These are phyloP conservation scores for Drosophila multiciliata DNA, from an alignment of 2,888 invertebrate species.

Conservation along the genomic window DNA sequence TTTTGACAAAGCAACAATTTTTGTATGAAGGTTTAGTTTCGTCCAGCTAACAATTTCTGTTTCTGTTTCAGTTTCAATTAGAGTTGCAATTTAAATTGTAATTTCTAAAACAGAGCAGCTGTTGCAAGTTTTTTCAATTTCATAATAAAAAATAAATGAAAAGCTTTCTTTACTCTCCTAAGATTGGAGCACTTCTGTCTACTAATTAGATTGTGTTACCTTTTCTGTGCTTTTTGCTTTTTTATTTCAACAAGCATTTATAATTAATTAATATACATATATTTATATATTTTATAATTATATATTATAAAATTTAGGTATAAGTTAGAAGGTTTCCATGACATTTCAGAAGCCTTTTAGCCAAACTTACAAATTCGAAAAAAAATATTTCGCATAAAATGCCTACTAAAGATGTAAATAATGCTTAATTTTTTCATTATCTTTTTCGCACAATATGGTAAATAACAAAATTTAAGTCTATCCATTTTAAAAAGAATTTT, in stretches of 20 bases:
- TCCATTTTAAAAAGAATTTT: not conserved
- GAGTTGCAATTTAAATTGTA: constrained; percentile 35
- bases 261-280: no score
- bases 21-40: constrained; percentile 20
- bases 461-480: not conserved
- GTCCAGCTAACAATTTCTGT: constrained; percentile 12
- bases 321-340: not conserved
- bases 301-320: not conserved
- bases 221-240: no score
- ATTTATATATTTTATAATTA: no score
- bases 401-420: not conserved
- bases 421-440: not conserved
- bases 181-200: no score
- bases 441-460: not conserved
- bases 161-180: not conserved
- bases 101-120: constrained; percentile 33
- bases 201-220: no score
- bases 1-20: constrained; percentile 29
- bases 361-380: not conserved
- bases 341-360: not conserved
- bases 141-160: constrained; percentile 36
- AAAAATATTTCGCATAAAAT: not conserved
- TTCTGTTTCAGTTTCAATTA: constrained; percentile 45
- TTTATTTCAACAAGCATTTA: no score
- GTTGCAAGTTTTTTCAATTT: constrained; percentile 49